phyloP scores from a whole-genome alignment of 1,140 invertebrate genomes.

The Drosophila aff. region DNA sequence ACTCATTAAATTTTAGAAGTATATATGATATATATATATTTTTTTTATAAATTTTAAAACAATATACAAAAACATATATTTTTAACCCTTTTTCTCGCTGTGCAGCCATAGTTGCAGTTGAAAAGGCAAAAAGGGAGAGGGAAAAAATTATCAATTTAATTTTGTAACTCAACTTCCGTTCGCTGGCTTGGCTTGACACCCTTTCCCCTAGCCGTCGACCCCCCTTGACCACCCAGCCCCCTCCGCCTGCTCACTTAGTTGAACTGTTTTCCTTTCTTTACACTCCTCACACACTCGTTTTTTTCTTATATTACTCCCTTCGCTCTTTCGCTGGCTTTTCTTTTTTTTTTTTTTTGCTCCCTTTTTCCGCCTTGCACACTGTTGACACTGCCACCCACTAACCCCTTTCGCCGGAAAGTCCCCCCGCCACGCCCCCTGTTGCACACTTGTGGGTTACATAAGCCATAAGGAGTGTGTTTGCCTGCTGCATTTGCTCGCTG shows the following conservation, averaged over 20 bases:
- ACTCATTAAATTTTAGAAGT: too few species aligned
- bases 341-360: conserved; percentile 40
- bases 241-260: conserved; percentile 39
- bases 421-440: conserved; percentile 9
- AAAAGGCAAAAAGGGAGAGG: conserved; percentile 16
- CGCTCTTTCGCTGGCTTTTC: not conserved
- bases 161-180: conserved; percentile 82
- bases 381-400: conserved; percentile 65
- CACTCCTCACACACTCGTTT: conserved; percentile 35
- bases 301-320: conserved; percentile 18
- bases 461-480: conserved; percentile 49
- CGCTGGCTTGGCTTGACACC: conserved; percentile 55
- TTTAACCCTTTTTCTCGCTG: not conserved
- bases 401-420: not conserved
- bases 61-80: not conserved
- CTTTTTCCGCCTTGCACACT: conserved; percentile 78
- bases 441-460: conserved; percentile 64
- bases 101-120: conserved; percentile 15
- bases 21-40: too few species aligned
- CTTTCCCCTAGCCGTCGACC: not conserved
- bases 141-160: conserved; percentile 82
- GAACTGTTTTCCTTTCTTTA: conserved; percentile 61
- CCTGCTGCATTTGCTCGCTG: conserved; percentile 13
- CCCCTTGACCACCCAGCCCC: not conserved
- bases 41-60: not conserved